Evolutionary conservation across 2,797 vertebrate species (phyloP).

Genomic region (Staurois parvus): DNA sequence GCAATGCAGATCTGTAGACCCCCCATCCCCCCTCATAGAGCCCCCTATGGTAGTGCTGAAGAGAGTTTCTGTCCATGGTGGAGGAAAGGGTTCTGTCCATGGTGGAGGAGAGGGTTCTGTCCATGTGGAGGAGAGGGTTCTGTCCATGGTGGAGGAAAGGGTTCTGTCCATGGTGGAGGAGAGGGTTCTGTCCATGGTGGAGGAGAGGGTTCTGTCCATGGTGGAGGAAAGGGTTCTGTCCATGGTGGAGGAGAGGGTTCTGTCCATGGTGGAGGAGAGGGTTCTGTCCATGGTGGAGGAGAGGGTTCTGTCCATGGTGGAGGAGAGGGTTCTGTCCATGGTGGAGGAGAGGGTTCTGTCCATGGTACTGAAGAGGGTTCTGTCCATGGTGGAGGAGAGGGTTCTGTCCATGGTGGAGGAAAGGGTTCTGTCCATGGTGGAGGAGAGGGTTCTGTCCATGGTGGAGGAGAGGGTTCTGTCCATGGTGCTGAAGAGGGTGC

Average conservation of each 20-base stretch:
- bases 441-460: too few species aligned
- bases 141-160: conserved; percentile 30
- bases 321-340: too few species aligned
- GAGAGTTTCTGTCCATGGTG: conserved; percentile 26
- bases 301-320: conserved; percentile 27
- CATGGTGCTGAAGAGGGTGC: conserved; percentile 51
- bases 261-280: conserved; percentile 30
- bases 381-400: too few species aligned
- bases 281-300: conserved; percentile 30
- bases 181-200: conserved; percentile 27
- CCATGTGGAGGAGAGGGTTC: not conserved
- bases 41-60: not conserved
- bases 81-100: conserved; percentile 5
- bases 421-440: conserved; percentile 30
- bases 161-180: conserved; percentile 30
- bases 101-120: too few species aligned
- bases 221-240: conserved; percentile 19
- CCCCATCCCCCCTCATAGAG: too few species aligned
- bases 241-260: conserved; percentile 10
- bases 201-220: conserved; percentile 14
- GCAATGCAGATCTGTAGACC: not conserved
- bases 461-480: conserved; percentile 7
- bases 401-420: conserved; percentile 27
- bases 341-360: conserved; percentile 7
- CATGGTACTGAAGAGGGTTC: conserved; percentile 50